Base-by-base conservation (phyloP, 2,113 vertebrate genomes). In the Hippocampus mohnikei region DNA sequence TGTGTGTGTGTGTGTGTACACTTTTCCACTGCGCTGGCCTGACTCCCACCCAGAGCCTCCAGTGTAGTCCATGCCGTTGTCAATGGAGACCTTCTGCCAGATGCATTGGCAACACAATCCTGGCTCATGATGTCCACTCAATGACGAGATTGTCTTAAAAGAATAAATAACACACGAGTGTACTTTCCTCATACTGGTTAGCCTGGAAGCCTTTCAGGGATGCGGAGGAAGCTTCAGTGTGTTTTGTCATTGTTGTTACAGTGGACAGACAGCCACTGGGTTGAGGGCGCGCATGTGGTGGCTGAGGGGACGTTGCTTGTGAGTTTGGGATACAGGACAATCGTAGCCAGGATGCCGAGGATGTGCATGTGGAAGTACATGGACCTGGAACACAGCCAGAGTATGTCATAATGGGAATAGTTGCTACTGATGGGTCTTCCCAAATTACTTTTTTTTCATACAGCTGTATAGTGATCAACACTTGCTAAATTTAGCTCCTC, bases 321-420 rank as follows among this genome's bases (percentile, higher is more conserved):
- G 75, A 78, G 85, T 65, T 82, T 84, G 73, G 40, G 89, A 81
- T 64, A 93, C 76, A 97, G 90, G 67, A 89, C 63, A 2, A 96
- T 79, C 68, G 92, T 88, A 46, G 92, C 88, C 90, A 98, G 89
- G 89, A 97, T 87, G 85, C 95, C 94, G 84, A 95, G 74, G 84
- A 98, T 88, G 83, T 99, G 96, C 81, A 96, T 87, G 67, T 95
- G 92, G 83, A 96, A 98, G 88, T 95, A 98, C 92, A 99, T 91
- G 8, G 96, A 99, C 87, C 97, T 99, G 73, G 13, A 81, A 81
- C 82, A 81, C 44, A 80, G 1, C 18, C 21, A 20, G 23, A n/a
- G 23, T 65, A 41, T 8, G n/a, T 64, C 65, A 52, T 6, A 33
- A 48, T 9, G 13, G n/a, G 40, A 16, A 46, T 25, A 66, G 23